Evolutionary conservation across 2,888 invertebrate genomes (phyloP).

Genomic region (Drosophila robusta): DNA sequence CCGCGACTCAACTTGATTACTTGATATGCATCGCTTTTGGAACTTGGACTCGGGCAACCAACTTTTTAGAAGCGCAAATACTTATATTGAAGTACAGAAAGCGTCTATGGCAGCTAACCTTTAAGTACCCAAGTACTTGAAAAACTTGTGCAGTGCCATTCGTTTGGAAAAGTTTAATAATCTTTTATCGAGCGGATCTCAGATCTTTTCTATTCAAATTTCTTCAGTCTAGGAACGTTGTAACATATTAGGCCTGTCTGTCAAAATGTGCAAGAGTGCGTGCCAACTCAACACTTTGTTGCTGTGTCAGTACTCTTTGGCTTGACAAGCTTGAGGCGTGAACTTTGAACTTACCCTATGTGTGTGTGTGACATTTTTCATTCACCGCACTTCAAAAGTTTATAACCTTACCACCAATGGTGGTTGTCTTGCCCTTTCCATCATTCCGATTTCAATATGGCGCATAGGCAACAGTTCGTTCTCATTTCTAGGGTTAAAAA

Average conservation of each 20-base stretch:
- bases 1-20: slow-evolving; percentile 35
- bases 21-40: slow-evolving; percentile 42
- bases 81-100: slow-evolving; percentile 27
- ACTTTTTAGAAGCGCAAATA: slow-evolving; percentile 58
- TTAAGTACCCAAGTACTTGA: slow-evolving; percentile 53
- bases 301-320: slow-evolving; percentile 57
- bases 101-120: slow-evolving; percentile 18
- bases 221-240: neutral
- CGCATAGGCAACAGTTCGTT: slow-evolving; percentile 14
- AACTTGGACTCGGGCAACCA: slow-evolving; percentile 50
- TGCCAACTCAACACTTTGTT: slow-evolving; percentile 56
- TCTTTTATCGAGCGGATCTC: slow-evolving; percentile 70
- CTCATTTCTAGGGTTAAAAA: neutral
- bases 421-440: too few relatives aligned
- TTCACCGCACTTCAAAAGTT: neutral
- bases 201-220: slow-evolving; percentile 45
- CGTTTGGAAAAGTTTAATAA: slow-evolving; percentile 81
- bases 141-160: slow-evolving; percentile 62
- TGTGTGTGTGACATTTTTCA: slow-evolving; percentile 15
- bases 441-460: slow-evolving; percentile 48
- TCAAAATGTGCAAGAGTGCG: slow-evolving; percentile 10
- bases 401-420: neutral
- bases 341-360: slow-evolving; percentile 64
- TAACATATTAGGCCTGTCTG: slow-evolving; percentile 17
- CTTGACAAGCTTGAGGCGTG: slow-evolving; percentile 57